Evolutionary conservation across 2,797 vertebrate genomes (phyloP).

Genomic region (Alcedo atthis): DNA sequence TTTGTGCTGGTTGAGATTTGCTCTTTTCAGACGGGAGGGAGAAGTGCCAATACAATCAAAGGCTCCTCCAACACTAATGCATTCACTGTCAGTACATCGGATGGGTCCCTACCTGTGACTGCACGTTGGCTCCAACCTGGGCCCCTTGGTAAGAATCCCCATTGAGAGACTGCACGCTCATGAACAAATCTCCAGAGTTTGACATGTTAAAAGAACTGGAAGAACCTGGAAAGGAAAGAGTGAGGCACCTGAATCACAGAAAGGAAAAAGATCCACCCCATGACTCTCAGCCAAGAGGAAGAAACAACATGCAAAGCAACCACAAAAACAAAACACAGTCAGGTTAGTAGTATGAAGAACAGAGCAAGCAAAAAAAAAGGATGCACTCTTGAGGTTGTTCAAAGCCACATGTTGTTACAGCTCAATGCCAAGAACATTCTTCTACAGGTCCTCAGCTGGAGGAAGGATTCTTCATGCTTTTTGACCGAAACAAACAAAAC

Average conservation of each 20-base stretch:
- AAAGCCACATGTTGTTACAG: constrained; percentile 58
- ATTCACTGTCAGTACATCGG: constrained; percentile 77
- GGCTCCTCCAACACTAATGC: constrained; percentile 71
- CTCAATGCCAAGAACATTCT: constrained; percentile 47
- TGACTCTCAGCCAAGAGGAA: constrained; percentile 80
- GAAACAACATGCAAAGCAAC: constrained; percentile 83
- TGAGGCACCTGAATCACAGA: constrained; percentile 87
- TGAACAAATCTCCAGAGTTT: constrained; percentile 99
- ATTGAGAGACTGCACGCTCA: constrained; percentile 99
- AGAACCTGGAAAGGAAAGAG: constrained; percentile 98
- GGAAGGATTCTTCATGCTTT: constrained; percentile 54
- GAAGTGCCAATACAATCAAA: constrained; percentile 71
- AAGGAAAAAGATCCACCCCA: constrained; percentile 84
- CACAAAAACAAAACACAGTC: constrained; percentile 79
- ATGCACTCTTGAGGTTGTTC: constrained; percentile 61
- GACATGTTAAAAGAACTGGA: constrained; percentile 99
- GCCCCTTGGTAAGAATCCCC: constrained; percentile 99
- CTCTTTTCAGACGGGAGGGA: constrained; percentile 64
- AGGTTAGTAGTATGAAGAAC: constrained; percentile 81
- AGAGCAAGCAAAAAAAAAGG: constrained; percentile 74
- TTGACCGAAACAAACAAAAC: constrained; percentile 32
- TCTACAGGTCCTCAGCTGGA: constrained; percentile 48
- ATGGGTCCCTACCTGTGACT: constrained; percentile 97
- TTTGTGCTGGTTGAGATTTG: constrained; percentile 67
- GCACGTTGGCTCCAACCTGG: constrained; percentile 99